phyloP scores from a whole-genome alignment of 2,888 invertebrate species.

The Cheilosia soror region DNA sequence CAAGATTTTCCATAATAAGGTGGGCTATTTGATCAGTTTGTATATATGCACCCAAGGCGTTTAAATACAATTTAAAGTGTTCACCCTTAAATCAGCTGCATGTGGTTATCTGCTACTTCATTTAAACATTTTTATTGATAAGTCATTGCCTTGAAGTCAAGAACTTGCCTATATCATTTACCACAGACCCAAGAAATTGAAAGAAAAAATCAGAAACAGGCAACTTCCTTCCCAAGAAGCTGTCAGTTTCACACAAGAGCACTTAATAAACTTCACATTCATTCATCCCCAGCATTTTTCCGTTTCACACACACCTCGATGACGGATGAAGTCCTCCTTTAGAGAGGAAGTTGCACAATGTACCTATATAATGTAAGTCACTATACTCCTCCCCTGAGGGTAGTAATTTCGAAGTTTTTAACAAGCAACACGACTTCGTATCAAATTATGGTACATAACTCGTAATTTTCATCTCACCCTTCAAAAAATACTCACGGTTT shows the following conservation, averaged over 20 bases:
- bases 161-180: background rate
- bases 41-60: too few relatives aligned
- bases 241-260: constrained; percentile 71
- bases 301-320: constrained; percentile 3
- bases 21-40: too few relatives aligned
- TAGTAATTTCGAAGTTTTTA: constrained; percentile 69
- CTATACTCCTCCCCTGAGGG: constrained; percentile 33
- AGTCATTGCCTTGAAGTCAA: background rate
- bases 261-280: constrained; percentile 68
- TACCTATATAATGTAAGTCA: background rate
- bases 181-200: background rate
- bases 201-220: background rate
- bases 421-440: constrained; percentile 55
- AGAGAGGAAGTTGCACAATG: constrained; percentile 40
- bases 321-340: constrained; percentile 26
- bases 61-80: too few relatives aligned
- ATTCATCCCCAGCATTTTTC: constrained; percentile 47
- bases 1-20: too few relatives aligned
- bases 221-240: constrained; percentile 37
- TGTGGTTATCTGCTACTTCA: too few relatives aligned
- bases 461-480: constrained; percentile 49
- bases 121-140: background rate
- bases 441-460: constrained; percentile 63
- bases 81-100: too few relatives aligned
- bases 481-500: background rate